Base-by-base conservation (phyloP, 2,113 vertebrate species). In the Bostrychus sinensis region DNA sequence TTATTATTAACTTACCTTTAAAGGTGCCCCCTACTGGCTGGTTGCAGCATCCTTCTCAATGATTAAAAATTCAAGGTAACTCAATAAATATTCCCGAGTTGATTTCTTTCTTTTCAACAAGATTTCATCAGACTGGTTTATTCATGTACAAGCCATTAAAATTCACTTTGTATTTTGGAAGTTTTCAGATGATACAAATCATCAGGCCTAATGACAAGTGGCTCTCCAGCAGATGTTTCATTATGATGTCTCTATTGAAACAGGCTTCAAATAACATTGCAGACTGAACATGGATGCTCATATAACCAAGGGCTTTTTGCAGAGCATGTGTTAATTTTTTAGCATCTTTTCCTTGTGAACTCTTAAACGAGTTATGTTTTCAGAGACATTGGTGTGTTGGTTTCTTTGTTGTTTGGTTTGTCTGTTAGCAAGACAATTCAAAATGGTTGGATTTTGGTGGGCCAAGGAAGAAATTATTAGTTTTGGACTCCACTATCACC, bases 111-210 rank as follows among this genome's bases (percentile, higher is more conserved):
- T 28, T 51, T 51, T 51, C 48, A 51, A 16, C 48, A 28, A 26
- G 25, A 23, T 51, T 51, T 51, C 48, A 51, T 51, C 48, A 51
- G 25, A 16, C 23, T 28, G 20, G 25, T 26, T 51, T 51, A 51
- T 51, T n/a, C 25, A 51, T 51, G 48, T 51, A 26, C 37, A 25
- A 7, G 25, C 2, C 48, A 51, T 51, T 51, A 51, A 51, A 51
- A 51, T 51, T 51, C 48, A 51, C 48, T 51, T 51, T 51, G 25
- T 51, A 51, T 51, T 51, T 51, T 28, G 48, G 48, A 51, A 30
- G 48, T 51, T 51, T 26, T n/a, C 5, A 28, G 14, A 26, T 32
- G 48, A 51, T 28, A n/a, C 12, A 50, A 26, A 51, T 51, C 14
- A 51, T 51, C 23, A 51, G 25, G 25, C 23, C 48, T 51, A 51